Evolutionary conservation across 2,113 vertebrate species (phyloP), one percentile per base, ranked within the genome.

Genomic region (Vireo altiloquus): DNA sequence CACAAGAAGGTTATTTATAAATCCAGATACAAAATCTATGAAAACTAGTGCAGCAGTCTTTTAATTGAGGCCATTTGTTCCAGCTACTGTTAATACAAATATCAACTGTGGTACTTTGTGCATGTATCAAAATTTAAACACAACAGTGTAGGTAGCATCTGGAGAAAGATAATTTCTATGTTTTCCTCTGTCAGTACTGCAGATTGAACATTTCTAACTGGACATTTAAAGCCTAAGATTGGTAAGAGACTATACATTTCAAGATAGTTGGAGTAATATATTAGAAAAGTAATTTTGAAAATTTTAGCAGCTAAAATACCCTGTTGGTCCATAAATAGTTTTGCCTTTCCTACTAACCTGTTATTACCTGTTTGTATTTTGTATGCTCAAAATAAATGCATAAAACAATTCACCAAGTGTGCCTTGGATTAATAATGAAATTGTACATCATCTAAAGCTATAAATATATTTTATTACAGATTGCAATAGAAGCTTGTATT

Each of bases 1-100:
- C 30, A 82, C 31, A 35, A 82, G 57, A 66, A 85, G 86, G 75
- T 69, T 81, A 68, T 89, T 90, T 92, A 74, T 93, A 93, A 97
- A 86, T 27, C 39, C 27, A 89, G 44, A 91, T 83, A 63, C 23
- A 61, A 88, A 80, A 74, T 53, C 54, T 61, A 35, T 59, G 21
- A 79, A 81, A 94, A 56, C 6, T 28, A 24, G 31, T 65, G 33
- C 66, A 79, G 17, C n/a, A 82, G n/a, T 52, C 20, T 86, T 95
- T 82, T 76, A 90, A 60, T n/a, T n/a, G 39, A 86, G 59, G 21
- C 53, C 24, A 33, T 92, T 92, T 95, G 23, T 77, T 42, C 25
- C 35, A 89, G 14, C 25, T 89, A 42, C 50, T 20, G 9, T 72
- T 69, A 47, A 16, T 52, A 63, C 33, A 61, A 88, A 61, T 79